Percentiles rank a stretch among this genome's conserved stretches.
Conservation (phyloP, 1,140 invertebrate species). For the Aporrectodea caliginosa region DNA sequence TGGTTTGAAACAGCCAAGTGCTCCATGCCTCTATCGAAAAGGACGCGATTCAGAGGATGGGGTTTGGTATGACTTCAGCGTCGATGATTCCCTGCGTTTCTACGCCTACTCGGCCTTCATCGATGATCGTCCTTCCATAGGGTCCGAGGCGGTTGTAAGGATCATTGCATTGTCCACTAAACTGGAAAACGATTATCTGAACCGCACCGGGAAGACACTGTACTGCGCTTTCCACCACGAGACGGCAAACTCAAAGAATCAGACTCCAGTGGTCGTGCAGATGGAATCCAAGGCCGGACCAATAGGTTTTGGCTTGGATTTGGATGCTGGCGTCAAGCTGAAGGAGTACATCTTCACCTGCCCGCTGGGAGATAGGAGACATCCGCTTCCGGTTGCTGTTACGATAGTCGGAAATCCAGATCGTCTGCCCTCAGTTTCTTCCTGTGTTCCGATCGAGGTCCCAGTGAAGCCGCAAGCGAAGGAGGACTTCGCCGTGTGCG, state of each 20-base stretch:
- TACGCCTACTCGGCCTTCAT: slow-evolving; percentile 23
- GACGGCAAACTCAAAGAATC: not conserved
- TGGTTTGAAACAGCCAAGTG: too few relatives aligned
- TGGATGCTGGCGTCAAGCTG: not conserved
- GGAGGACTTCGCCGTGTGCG: slow-evolving; percentile 6
- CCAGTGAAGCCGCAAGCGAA: not conserved
- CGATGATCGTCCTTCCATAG: slow-evolving; percentile 12
- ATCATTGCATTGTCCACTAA: slow-evolving; percentile 2
- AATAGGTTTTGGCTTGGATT: slow-evolving; percentile 14
- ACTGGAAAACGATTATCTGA: not conserved
- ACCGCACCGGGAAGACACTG: not conserved
- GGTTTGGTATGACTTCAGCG: slow-evolving; percentile 13
- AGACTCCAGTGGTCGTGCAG: not conserved
- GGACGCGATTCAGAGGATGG: too few relatives aligned
- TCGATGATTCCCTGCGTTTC: not conserved
- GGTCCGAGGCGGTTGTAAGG: not conserved
- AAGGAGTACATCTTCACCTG: slow-evolving; percentile 22
- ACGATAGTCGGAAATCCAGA: not conserved
- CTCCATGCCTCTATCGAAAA: too few relatives aligned
- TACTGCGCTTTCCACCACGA: not conserved
- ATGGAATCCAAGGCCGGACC: not conserved
- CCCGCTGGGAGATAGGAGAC: not conserved
- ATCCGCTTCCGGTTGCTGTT: not conserved
- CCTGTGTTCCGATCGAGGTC: slow-evolving; percentile 10
- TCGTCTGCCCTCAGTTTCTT: not conserved